A percentile compares a stretch with the other conserved stretches of the same genome.
Evolutionary conservation across 2,113 vertebrate genomes (phyloP).

Genomic region (Channa maculata): DNA sequence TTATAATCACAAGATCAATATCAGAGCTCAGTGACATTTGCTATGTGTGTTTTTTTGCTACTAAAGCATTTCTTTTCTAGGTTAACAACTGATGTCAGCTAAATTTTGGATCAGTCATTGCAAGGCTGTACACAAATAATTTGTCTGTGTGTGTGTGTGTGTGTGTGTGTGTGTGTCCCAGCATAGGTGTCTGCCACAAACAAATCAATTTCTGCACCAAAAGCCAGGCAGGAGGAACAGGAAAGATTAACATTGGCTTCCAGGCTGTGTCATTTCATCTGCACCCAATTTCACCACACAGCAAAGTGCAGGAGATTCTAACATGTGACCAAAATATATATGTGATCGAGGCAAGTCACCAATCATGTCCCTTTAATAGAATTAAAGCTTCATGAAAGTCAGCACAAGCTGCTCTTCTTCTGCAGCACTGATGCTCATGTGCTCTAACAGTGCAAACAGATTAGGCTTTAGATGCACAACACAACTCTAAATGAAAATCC

Average conservation of each 20-base stretch:
- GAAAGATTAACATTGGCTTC: slow-evolving; percentile 52
- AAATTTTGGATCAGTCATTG: slow-evolving; percentile 74
- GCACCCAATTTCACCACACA: slow-evolving; percentile 25
- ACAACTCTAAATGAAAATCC: background rate
- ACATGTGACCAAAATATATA: slow-evolving; percentile 25
- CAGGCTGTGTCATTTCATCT: slow-evolving; percentile 57
- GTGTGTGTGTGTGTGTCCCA: slow-evolving; percentile 30
- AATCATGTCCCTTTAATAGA: background rate
- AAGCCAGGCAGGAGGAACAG: slow-evolving; percentile 46
- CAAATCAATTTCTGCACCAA: slow-evolving; percentile 69
- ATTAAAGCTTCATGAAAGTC: background rate
- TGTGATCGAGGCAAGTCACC: background rate
- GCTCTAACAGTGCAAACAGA: background rate
- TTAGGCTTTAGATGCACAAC: background rate
- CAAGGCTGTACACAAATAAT: slow-evolving; percentile 19
- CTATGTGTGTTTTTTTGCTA: slow-evolving; percentile 47
- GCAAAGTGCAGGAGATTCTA: background rate
- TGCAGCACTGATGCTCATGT: background rate
- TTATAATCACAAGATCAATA: slow-evolving; percentile 75
- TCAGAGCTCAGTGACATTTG: slow-evolving; percentile 60
- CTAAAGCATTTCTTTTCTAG: slow-evolving; percentile 61
- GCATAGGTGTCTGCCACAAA: slow-evolving; percentile 31
- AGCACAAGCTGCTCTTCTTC: background rate
- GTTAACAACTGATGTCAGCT: slow-evolving; percentile 71
- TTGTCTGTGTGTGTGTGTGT: slow-evolving; percentile 39